These are phyloP conservation scores for Zaprionus capensis DNA, from an alignment of 1,140 invertebrate genomes.

Conservation along the genomic window DNA sequence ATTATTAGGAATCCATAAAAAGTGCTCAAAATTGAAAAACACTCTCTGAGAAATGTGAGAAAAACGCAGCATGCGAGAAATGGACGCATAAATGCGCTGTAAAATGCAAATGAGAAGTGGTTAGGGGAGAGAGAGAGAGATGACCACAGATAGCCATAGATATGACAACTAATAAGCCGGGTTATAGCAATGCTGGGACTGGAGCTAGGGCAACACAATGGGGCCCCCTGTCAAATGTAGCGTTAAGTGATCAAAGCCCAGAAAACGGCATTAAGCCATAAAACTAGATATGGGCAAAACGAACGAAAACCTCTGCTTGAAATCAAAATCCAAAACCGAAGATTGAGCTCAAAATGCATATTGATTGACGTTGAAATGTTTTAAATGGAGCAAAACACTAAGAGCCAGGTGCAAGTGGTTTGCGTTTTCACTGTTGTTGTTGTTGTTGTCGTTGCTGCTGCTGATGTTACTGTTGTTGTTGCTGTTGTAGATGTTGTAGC, in stretches of 20 bases:
- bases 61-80: constrained; percentile 56
- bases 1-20: constrained; percentile 81
- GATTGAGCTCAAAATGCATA: constrained; percentile 79
- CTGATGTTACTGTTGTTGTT: constrained; percentile 35
- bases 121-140: constrained; percentile 15
- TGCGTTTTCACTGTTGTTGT: constrained; percentile 36
- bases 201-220: constrained; percentile 28
- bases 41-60: constrained; percentile 64
- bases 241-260: constrained; percentile 79
- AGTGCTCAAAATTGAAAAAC: constrained; percentile 41
- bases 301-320: constrained; percentile 23
- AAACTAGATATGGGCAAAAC: constrained; percentile 72
- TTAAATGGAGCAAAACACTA: constrained; percentile 73
- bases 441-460: constrained; percentile 24
- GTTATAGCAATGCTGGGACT: constrained; percentile 41
- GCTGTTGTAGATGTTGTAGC: constrained; percentile 54
- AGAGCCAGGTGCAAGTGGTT: constrained; percentile 68
- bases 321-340: constrained; percentile 47
- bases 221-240: constrained; percentile 57
- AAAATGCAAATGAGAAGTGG: constrained; percentile 66
- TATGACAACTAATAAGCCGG: constrained; percentile 60
- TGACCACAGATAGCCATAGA: constrained; percentile 36
- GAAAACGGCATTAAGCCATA: constrained; percentile 80
- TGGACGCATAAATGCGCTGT: constrained; percentile 53
- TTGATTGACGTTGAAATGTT: constrained; percentile 80